These are phyloP conservation scores for Bicyclus anynana DNA, from an alignment of 1,140 invertebrate species.

Conservation along the genomic window DNA sequence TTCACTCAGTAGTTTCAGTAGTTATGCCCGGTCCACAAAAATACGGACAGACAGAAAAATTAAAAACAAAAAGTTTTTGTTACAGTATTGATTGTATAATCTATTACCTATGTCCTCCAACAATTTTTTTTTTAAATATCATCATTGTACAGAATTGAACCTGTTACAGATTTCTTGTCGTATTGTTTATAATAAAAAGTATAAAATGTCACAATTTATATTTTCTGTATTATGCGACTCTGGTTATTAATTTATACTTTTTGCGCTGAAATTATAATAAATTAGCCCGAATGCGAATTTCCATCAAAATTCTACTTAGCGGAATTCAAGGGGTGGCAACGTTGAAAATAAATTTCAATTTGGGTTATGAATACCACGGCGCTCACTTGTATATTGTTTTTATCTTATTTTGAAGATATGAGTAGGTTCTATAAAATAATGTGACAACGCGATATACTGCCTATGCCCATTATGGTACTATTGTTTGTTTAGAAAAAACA, in stretches of 20 bases:
- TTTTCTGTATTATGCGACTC: not conserved
- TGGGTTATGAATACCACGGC: conserved; percentile 39
- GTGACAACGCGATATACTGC: too few species aligned
- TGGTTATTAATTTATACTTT: conserved; percentile 21
- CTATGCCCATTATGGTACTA: too few species aligned
- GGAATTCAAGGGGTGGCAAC: conserved; percentile 58
- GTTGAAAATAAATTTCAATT: conserved; percentile 65
- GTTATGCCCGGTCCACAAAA: too few species aligned
- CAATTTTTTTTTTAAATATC: too few species aligned
- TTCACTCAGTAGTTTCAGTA: too few species aligned
- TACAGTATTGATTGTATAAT: too few species aligned
- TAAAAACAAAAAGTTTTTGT: too few species aligned
- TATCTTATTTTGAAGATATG: not conserved
- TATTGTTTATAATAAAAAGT: not conserved
- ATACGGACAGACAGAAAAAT: too few species aligned
- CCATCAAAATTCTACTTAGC: conserved; percentile 59
- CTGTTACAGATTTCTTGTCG: not conserved
- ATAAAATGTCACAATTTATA: not conserved
- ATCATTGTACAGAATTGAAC: too few species aligned
- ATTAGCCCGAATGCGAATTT: conserved; percentile 53
- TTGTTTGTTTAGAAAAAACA: not conserved
- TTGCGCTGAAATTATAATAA: conserved; percentile 29
- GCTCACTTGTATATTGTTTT: conserved; percentile 19
- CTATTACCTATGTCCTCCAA: too few species aligned
- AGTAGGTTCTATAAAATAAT: not conserved